phyloP scores from a whole-genome alignment of 2,888 invertebrate species.

The Tanypteryx hageni region DNA sequence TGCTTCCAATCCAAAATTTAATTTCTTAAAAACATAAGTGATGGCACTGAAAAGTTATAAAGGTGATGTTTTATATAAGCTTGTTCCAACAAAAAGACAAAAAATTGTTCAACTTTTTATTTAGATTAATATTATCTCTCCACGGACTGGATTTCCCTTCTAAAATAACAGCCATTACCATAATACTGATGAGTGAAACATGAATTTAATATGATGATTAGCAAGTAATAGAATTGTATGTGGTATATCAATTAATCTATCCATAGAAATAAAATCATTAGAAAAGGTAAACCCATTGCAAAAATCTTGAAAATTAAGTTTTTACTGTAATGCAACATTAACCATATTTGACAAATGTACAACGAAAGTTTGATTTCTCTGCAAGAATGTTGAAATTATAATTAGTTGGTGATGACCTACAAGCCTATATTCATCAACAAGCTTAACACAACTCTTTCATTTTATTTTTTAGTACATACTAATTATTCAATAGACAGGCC shows the following conservation, averaged over 20 bases:
- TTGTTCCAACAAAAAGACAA: background rate
- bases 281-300: background rate
- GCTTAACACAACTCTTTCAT: background rate
- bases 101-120: background rate
- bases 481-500: conserved; percentile 18
- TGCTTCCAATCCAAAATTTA: too few relatives aligned
- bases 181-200: background rate
- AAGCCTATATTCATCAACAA: background rate
- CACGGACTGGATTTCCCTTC: background rate
- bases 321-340: background rate
- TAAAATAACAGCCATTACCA: background rate
- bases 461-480: background rate
- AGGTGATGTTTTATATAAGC: too few relatives aligned
- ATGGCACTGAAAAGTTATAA: too few relatives aligned
- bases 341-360: background rate
- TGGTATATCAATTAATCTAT: background rate
- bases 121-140: background rate
- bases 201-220: background rate
- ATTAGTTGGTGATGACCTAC: background rate
- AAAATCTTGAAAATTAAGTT: background rate
- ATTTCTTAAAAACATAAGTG: too few relatives aligned
- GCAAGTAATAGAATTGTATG: background rate
- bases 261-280: background rate
- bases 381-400: background rate
- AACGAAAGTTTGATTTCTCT: background rate